A percentile compares a stretch with the other conserved stretches of the same genome.
Conservation (phyloP, 1,140 invertebrate genomes). For the Camponotus vicinus region DNA sequence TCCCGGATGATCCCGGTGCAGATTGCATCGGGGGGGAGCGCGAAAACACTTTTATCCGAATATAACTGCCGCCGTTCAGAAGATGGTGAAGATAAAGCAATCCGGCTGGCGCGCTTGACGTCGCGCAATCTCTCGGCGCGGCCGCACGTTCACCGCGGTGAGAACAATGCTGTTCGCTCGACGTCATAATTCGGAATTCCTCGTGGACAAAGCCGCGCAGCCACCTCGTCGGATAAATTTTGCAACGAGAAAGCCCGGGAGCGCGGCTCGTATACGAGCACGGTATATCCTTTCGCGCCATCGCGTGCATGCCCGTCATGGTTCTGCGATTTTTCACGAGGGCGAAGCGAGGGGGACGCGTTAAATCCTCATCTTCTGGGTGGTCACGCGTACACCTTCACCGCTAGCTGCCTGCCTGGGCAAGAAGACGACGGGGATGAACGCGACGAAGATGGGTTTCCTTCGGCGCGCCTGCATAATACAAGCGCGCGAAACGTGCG, state of each 20-base stretch:
- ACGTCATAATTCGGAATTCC: slow-evolving; percentile 60
- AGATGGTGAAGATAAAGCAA: slow-evolving; percentile 54
- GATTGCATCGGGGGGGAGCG: slow-evolving; percentile 45
- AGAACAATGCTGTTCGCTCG: slow-evolving; percentile 49
- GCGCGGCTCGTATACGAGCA: slow-evolving; percentile 7
- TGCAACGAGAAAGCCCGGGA: slow-evolving; percentile 1
- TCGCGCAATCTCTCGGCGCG: slow-evolving; percentile 43
- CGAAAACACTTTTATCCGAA: slow-evolving; percentile 22
- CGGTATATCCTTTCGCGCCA: slow-evolving; percentile 31
- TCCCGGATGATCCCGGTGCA: slow-evolving; percentile 45
- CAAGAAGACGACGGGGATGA: not conserved
- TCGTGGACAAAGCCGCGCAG: slow-evolving; percentile 27
- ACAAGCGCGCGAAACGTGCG: slow-evolving; percentile 23
- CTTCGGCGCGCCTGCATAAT: slow-evolving; percentile 58
- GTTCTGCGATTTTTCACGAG: slow-evolving; percentile 56
- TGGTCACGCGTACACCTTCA: slow-evolving; percentile 56
- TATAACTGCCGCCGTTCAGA: slow-evolving; percentile 33
- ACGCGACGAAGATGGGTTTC: slow-evolving; percentile 1
- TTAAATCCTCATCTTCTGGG: slow-evolving; percentile 63
- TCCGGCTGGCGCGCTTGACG: slow-evolving; percentile 33
- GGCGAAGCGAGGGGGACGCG: slow-evolving; percentile 5
- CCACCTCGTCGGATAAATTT: slow-evolving; percentile 54
- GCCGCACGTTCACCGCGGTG: slow-evolving; percentile 13
- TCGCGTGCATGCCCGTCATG: slow-evolving; percentile 64
- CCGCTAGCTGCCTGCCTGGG: not conserved